Conservation (phyloP, 1,140 invertebrate species). For the Drosophila fuyamai region DNA sequence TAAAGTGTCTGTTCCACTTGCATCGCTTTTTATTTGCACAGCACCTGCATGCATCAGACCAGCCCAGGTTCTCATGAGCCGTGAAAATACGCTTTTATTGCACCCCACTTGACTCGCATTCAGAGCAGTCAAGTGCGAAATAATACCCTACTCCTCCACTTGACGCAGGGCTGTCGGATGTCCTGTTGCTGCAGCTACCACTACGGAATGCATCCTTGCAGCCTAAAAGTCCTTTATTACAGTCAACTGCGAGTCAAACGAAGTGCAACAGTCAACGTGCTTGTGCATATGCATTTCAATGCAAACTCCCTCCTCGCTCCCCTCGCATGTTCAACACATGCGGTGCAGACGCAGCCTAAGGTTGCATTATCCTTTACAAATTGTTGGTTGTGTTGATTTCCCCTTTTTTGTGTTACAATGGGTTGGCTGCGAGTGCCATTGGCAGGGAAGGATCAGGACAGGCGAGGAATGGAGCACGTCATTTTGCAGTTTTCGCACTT, state of each 20-base stretch:
- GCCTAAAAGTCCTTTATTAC: constrained; percentile 81
- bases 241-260: constrained; percentile 81
- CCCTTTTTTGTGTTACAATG: constrained; percentile 58
- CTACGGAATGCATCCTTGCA: constrained; percentile 36
- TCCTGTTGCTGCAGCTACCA: constrained; percentile 26
- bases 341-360: constrained; percentile 44
- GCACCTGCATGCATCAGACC: constrained; percentile 37
- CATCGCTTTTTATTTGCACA: constrained; percentile 14
- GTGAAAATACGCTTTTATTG: constrained; percentile 23
- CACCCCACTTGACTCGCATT: constrained; percentile 64
- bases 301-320: constrained; percentile 2
- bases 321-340: too few species aligned
- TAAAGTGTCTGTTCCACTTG: constrained; percentile 17
- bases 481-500: constrained; percentile 73
- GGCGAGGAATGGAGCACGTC: constrained; percentile 49
- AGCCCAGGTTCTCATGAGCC: constrained; percentile 15
- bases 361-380: constrained; percentile 77
- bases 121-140: constrained; percentile 72
- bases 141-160: constrained; percentile 37
- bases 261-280: constrained; percentile 75
- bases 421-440: constrained; percentile 32
- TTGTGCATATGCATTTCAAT: constrained; percentile 70
- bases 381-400: constrained; percentile 46
- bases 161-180: not conserved
- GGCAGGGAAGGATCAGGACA: not conserved